Base-by-base conservation (phyloP, 2,113 vertebrate species). In the Oryzias melastigma region DNA sequence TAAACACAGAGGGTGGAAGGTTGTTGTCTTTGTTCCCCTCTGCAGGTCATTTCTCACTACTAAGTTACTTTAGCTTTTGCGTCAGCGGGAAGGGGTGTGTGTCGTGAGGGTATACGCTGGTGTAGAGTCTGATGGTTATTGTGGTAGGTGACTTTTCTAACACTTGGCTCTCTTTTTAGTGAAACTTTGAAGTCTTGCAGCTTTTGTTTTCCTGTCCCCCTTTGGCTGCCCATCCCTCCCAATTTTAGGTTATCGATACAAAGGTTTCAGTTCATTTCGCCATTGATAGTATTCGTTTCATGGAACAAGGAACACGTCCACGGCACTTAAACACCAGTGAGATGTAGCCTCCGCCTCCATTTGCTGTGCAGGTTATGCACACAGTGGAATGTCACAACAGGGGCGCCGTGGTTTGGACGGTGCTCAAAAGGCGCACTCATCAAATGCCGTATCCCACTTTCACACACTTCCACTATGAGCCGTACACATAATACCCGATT, bases 1-100 rank as follows among this genome's bases (percentile, higher is more conserved):
- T 72, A 83, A 87, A 84, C 82, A 78, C 55, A 13, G 14, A 62
- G 59, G 82, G 78, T 68, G 77, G 77, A 84, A 79, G 78, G 68
- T 78, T 68, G 69, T 18, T 81, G 54, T 65, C 57, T 50, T 53
- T 78, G 61, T 79, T 74, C 54, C 45, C 50, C 40, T 76, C 54
- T 67, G 56, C 63, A 78, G 78, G 72, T 78, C 70, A 76, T 70
- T 76, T 77, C 74, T 55, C 80, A 82, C 77, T 60, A 20, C 6
- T 13, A 44, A 75, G 68, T 35, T 54, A 72, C 55, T 81, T 29
- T 45, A 54, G 56, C 27, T 46, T 73, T 71, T 74, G 63, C 48
- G 56, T 81, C 68, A 73, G 54, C 0, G 8, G 27, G 13, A 35
- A 20, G 1, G 20, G 53, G 47, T 55, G 35, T 35, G 40, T 52